A percentile compares a stretch with the other conserved stretches of the same genome.
Evolutionary conservation across 1,140 invertebrate genomes (phyloP).

Genomic region (Ctenoplectra terminalis): DNA sequence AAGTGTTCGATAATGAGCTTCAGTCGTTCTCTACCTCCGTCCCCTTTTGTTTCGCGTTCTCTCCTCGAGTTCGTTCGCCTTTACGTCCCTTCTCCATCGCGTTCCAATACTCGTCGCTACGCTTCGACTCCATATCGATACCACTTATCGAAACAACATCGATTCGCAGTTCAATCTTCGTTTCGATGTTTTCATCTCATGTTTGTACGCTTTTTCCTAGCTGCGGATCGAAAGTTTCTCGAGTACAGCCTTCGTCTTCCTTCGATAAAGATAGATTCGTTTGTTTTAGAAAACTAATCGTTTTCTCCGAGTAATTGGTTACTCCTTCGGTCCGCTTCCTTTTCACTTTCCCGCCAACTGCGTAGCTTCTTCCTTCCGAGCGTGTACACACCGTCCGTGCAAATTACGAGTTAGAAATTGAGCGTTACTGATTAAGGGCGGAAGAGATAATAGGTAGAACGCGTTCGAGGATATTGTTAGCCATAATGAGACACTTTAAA

Average conservation of each 20-base stretch:
- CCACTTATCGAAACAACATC: neutral
- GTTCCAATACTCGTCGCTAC: slow-evolving; percentile 3
- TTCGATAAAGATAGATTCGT: neutral
- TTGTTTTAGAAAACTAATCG: neutral
- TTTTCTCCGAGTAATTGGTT: neutral
- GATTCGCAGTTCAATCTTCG: neutral
- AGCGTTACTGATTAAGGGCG: slow-evolving; percentile 55
- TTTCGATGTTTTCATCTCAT: neutral
- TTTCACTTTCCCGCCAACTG: slow-evolving; percentile 25
- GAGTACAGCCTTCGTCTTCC: too few relatives aligned
- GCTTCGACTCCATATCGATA: neutral
- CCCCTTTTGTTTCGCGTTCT: neutral
- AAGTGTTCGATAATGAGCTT: slow-evolving; percentile 64
- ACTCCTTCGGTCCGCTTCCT: slow-evolving; percentile 1
- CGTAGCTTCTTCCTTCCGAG: slow-evolving; percentile 13
- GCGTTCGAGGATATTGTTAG: slow-evolving; percentile 47
- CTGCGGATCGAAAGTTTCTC: too few relatives aligned
- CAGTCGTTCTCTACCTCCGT: neutral
- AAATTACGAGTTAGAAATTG: slow-evolving; percentile 53
- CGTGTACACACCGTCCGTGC: slow-evolving; percentile 8
- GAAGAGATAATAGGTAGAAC: slow-evolving; percentile 37
- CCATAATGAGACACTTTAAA: slow-evolving; percentile 34
- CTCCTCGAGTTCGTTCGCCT: slow-evolving; percentile 56
- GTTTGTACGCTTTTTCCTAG: too few relatives aligned
- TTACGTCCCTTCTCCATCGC: neutral